Evolutionary conservation across 2,113 vertebrate species (phyloP).

Genomic region (Azemiops feae): DNA sequence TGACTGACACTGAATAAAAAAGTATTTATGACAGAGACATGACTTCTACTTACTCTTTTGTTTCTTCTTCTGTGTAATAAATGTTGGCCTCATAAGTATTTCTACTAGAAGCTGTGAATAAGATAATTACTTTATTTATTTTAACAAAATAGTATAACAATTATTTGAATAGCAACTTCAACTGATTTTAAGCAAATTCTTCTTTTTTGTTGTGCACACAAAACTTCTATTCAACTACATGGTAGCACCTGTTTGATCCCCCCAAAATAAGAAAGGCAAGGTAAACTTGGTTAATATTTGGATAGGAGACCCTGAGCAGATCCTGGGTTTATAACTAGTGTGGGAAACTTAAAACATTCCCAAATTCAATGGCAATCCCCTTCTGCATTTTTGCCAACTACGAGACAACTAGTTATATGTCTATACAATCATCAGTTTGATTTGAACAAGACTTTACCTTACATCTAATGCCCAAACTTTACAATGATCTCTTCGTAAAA

Average conservation of each 20-base stretch:
- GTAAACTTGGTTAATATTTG: neutral
- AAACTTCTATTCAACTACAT: neutral
- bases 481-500: neutral
- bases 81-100: constrained; percentile 95
- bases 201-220: neutral
- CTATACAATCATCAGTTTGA: neutral
- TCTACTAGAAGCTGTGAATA: constrained; percentile 89
- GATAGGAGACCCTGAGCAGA: neutral
- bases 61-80: constrained; percentile 92
- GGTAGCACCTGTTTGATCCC: neutral
- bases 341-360: neutral
- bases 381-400: neutral
- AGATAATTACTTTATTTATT: neutral
- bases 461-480: neutral
- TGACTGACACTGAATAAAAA: neutral
- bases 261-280: neutral
- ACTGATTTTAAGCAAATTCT: neutral
- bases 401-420: neutral
- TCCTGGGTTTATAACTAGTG: neutral
- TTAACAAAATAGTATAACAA: neutral
- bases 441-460: neutral
- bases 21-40: neutral
- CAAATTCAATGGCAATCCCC: neutral
- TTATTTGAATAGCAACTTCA: neutral
- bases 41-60: constrained; percentile 83